A percentile compares a stretch with the other conserved stretches of the same genome.
These are phyloP conservation scores for Reinhardtius hippoglossoides DNA, from an alignment of 2,113 vertebrate genomes.

Conservation along the genomic window DNA sequence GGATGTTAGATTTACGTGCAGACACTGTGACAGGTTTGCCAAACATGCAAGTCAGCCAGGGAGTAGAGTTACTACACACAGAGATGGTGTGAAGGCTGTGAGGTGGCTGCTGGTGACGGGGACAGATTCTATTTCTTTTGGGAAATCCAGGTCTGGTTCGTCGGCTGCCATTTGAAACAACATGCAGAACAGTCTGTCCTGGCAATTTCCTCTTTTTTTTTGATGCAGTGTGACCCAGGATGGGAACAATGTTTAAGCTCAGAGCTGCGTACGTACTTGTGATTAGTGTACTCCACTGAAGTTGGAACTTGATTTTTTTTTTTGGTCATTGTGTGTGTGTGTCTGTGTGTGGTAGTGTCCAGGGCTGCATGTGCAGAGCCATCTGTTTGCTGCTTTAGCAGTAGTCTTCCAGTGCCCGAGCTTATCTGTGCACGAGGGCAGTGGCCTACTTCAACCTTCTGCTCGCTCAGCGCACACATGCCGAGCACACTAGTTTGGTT, in stretches of 20 bases:
- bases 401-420: constrained; percentile 75
- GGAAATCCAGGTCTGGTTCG: constrained; percentile 22
- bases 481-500: constrained; percentile 32
- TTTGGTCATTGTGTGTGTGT: constrained; percentile 34
- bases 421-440: constrained; percentile 77
- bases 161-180: constrained; percentile 22
- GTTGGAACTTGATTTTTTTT: constrained; percentile 46
- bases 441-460: constrained; percentile 83
- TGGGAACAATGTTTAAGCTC: constrained; percentile 23
- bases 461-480: constrained; percentile 54
- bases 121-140: constrained; percentile 1
- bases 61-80: constrained; percentile 40
- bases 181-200: not conserved
- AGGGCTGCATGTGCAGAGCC: constrained; percentile 75
- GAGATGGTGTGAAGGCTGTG: constrained; percentile 8
- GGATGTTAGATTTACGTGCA: constrained; percentile 65
- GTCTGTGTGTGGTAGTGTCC: constrained; percentile 41
- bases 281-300: constrained; percentile 45
- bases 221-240: not conserved
- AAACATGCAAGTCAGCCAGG: constrained; percentile 57
- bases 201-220: not conserved
- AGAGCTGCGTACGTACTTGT: constrained; percentile 27
- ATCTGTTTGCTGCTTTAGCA: constrained; percentile 80
- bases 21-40: constrained; percentile 65
- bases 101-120: constrained; percentile 39